These are phyloP conservation scores for Megaceryle maxima DNA, from an alignment of 2,113 vertebrate genomes.

Conservation along the genomic window DNA sequence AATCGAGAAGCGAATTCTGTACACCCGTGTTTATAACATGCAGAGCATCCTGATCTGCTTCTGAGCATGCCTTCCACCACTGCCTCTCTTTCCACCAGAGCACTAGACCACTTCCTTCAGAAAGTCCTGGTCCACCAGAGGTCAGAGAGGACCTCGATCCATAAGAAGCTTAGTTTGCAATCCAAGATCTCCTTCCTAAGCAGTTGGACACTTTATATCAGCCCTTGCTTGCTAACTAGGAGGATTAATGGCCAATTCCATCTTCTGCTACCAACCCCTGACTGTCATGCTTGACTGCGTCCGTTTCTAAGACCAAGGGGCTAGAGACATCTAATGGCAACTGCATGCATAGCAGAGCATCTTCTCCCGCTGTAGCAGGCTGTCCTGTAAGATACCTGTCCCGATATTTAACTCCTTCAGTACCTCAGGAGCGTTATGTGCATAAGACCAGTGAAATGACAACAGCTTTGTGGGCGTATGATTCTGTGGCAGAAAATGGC, in stretches of 20 bases:
- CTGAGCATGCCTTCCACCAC: neutral
- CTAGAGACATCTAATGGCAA: constrained; percentile 81
- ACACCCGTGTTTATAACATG: neutral
- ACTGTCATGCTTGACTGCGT: neutral
- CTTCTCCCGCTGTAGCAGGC: neutral
- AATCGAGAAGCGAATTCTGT: neutral
- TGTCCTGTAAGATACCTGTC: neutral
- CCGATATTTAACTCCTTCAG: constrained; percentile 14
- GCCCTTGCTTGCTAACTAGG: constrained; percentile 5
- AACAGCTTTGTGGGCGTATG: fast-evolving
- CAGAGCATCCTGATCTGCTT: neutral
- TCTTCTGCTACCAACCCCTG: neutral
- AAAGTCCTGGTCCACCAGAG: neutral
- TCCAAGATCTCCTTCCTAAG: neutral
- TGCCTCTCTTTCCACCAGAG: neutral
- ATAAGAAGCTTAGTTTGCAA: neutral
- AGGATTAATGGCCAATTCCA: constrained; percentile 33
- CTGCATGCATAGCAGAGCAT: constrained; percentile 54
- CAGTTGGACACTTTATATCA: neutral
- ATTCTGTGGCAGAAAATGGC: neutral
- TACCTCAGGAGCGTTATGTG: neutral
- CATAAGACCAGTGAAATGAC: neutral
- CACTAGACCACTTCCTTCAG: neutral
- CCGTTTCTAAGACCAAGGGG: constrained; percentile 37
- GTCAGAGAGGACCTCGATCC: neutral